Base-by-base conservation (phyloP, 2,888 invertebrate genomes). In the Tupiocoris notatus region DNA sequence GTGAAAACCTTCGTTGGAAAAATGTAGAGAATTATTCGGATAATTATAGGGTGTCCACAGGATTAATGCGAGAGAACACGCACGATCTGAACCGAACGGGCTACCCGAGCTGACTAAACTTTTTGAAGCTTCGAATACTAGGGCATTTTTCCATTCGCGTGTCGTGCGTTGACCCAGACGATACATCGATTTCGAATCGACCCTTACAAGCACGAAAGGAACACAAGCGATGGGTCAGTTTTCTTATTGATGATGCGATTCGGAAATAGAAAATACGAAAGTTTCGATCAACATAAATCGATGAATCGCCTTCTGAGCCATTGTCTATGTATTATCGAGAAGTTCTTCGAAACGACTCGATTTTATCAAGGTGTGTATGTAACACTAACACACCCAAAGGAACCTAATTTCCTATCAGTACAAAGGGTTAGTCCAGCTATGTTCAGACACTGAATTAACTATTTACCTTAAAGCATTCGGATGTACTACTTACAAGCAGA, bases 171-270 rank as follows among this genome's bases (percentile, higher is more conserved):
- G 70, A 70, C 70, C 70, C 59, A 58, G 20, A 23, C 39, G 54
- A 23, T 58, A 24, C 18, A 70, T 70, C 70, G 70, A 70, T 70
- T 59, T 70, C n/a, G 59, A 59, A 70, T 70, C 70, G 70, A 70
- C 59, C 70, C 67, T n/a, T 17, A 18, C 9, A 67, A 54, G 21
- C 16, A 57, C 22, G 67, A 57, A 39, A 21, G 22, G 24, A 70
- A 25, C 56, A 7, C 16, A 24, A 17, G 59, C 1, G 70, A 24
- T 16, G 59, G 70, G 59, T 23, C 24, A 21, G 70, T 70, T n/a
- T 18, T 17, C 59, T 63, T 63, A 63, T 63, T 63, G 63, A 63
- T 63, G 59, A 59, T n/a, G n/a, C n/a, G n/a, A n/a, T 7, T 18
- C n/a, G 18, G n/a, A 17, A n/a, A n/a, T 59, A 59, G 20, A 20